A percentile compares a stretch with the other conserved stretches of the same genome.
phyloP scores from a whole-genome alignment of 2,888 invertebrate species.

The Drosophila austrosaltans region DNA sequence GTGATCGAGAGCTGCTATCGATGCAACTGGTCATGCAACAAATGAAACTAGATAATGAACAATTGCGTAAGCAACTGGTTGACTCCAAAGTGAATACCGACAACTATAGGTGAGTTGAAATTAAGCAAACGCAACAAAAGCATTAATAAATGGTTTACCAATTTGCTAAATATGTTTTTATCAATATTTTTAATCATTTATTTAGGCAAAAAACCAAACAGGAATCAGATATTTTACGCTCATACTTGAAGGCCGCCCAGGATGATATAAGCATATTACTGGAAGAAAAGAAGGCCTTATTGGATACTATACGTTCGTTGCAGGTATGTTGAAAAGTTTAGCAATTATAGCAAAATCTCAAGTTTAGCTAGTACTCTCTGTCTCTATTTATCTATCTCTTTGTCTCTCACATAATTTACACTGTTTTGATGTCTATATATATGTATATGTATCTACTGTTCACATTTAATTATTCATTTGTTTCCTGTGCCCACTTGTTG shows the following conservation, averaged over 20 bases:
- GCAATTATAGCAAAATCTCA: too few species aligned
- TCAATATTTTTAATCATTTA: background rate
- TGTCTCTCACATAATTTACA: conserved; percentile 45
- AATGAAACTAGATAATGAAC: conserved; percentile 87
- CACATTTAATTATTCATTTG: conserved; percentile 49
- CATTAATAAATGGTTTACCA: too few species aligned
- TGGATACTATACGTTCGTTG: conserved; percentile 88
- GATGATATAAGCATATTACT: conserved; percentile 89
- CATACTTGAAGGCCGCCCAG: conserved; percentile 88
- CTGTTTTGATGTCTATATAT: conserved; percentile 24
- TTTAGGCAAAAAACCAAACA: conserved; percentile 84
- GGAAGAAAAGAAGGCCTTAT: conserved; percentile 89
- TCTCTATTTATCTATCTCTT: conserved; percentile 37
- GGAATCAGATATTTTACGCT: conserved; percentile 86
- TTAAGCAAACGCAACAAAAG: too few species aligned
- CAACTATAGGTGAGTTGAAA: conserved; percentile 84
- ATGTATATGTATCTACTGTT: conserved; percentile 12
- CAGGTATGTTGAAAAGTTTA: conserved; percentile 84
- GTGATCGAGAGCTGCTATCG: conserved; percentile 84
- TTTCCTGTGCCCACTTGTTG: conserved; percentile 48
- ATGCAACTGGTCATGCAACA: conserved; percentile 85
- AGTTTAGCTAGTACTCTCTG: conserved; percentile 18
- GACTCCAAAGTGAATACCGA: conserved; percentile 85
- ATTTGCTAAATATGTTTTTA: too few species aligned
- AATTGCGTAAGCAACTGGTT: conserved; percentile 86